Conservation (phyloP, 2,113 vertebrate species). For the Heptranchias perlo region DNA sequence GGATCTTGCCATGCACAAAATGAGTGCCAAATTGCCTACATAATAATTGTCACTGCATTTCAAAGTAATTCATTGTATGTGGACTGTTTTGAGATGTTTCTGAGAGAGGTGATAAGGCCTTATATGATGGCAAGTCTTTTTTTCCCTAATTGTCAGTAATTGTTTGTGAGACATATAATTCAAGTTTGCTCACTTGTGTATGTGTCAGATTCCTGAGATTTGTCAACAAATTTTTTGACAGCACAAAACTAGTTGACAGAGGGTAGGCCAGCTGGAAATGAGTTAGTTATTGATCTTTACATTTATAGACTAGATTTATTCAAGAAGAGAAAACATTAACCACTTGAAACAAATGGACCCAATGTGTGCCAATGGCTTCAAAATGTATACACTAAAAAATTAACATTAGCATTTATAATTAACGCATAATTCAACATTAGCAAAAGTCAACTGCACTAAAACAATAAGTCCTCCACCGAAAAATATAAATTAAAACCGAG, state of each 20-base stretch:
- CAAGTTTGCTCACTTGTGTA: not conserved
- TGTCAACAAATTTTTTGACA: conserved; percentile 27
- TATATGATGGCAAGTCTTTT: not conserved
- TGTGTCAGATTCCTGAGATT: conserved; percentile 19
- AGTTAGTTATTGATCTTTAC: conserved; percentile 9
- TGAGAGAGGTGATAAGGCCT: not conserved
- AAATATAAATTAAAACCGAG: no score
- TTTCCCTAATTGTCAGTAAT: not conserved
- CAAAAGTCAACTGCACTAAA: not conserved
- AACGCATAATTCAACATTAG: not conserved
- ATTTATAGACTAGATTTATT: conserved; percentile 23
- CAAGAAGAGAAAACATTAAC: conserved; percentile 21
- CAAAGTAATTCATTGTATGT: not conserved
- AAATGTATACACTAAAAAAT: not conserved
- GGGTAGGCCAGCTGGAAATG: not conserved
- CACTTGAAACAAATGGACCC: conserved; percentile 16
- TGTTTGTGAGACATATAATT: conserved; percentile 9
- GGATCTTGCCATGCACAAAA: not conserved
- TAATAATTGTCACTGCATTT: not conserved
- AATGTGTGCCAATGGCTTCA: not conserved
- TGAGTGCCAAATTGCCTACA: not conserved
- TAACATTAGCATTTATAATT: not conserved
- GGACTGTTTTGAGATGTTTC: not conserved
- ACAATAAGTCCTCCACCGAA: not conserved
- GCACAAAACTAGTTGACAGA: conserved; percentile 5